Evolutionary conservation across 2,797 vertebrate species (phyloP).

Genomic region (Neosilurus mollespiculum): DNA sequence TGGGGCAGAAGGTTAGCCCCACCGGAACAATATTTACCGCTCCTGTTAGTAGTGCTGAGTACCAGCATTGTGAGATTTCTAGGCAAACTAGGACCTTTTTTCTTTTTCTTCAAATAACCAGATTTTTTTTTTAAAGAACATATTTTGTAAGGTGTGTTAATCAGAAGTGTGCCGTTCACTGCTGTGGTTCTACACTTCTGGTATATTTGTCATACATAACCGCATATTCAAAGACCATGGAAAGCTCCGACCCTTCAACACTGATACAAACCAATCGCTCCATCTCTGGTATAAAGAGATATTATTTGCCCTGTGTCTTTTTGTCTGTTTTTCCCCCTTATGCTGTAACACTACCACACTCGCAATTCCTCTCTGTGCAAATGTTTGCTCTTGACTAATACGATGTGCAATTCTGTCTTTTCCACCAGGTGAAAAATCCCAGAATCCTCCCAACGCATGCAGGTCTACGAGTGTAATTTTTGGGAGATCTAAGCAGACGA

Average conservation of each 20-base stretch:
- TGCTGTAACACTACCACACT: slow-evolving; percentile 60
- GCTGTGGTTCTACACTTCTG: background rate
- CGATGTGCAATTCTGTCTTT: slow-evolving; percentile 64
- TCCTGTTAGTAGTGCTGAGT: slow-evolving; percentile 13
- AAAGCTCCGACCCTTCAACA: slow-evolving; percentile 5
- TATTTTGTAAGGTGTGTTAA: background rate
- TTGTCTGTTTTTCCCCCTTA: slow-evolving; percentile 56
- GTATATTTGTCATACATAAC: slow-evolving; percentile 3
- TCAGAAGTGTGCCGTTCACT: slow-evolving; percentile 7
- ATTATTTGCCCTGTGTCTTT: slow-evolving; percentile 61
- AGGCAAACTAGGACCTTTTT: background rate
- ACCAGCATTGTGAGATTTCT: background rate
- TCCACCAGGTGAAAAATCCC: slow-evolving; percentile 63
- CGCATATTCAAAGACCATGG: background rate
- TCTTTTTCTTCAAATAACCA: background rate
- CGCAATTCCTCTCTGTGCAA: slow-evolving; percentile 67
- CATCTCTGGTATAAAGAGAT: slow-evolving; percentile 50
- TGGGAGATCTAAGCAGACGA: slow-evolving; percentile 47
- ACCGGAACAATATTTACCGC: slow-evolving; percentile 56
- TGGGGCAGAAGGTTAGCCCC: slow-evolving; percentile 62
- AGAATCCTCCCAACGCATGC: slow-evolving; percentile 62
- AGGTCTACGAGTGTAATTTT: slow-evolving; percentile 52
- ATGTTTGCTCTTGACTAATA: slow-evolving; percentile 70
- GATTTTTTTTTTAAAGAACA: background rate
- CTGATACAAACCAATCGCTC: slow-evolving; percentile 37